phyloP scores from a whole-genome alignment of 2,888 invertebrate species.

The Apotomis betuletana region DNA sequence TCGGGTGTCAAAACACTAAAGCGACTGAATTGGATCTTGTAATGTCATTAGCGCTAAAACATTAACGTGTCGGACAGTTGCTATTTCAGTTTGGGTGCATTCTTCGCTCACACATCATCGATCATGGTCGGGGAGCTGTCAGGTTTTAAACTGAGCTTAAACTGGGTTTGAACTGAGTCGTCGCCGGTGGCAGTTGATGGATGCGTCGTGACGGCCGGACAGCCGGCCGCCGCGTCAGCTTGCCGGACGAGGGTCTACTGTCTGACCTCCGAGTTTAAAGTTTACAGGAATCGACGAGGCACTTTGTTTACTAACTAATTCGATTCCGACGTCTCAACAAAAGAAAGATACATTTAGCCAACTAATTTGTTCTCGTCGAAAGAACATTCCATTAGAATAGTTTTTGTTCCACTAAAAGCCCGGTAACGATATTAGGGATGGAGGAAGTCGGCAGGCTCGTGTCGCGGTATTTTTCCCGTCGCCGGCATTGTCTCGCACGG shows the following conservation, averaged over 20 bases:
- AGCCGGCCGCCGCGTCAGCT: conserved; percentile 51
- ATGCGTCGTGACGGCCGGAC: conserved; percentile 67
- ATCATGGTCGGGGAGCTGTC: conserved; percentile 71
- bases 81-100: conserved; percentile 70
- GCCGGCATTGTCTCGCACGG: conserved; percentile 56
- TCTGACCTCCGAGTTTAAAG: conserved; percentile 52
- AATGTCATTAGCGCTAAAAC: conserved; percentile 67
- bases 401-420: conserved; percentile 47
- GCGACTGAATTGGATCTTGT: conserved; percentile 48
- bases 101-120: conserved; percentile 67
- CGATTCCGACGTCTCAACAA: conserved; percentile 18
- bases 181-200: conserved; percentile 74
- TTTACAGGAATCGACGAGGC: conserved; percentile 12
- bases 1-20: conserved; percentile 35
- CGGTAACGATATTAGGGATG: conserved; percentile 47
- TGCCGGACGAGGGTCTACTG: conserved; percentile 51
- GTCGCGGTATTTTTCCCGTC: conserved; percentile 53
- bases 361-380: conserved; percentile 46
- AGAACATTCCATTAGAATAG: conserved; percentile 42
- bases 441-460: conserved; percentile 50
- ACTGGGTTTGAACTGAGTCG: conserved; percentile 60
- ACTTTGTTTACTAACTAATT: conserved; percentile 21
- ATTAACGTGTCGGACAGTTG: conserved; percentile 59
- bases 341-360: conserved; percentile 32
- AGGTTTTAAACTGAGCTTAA: conserved; percentile 73